A percentile compares a stretch with the other conserved stretches of the same genome.
phyloP scores from a whole-genome alignment of 2,888 invertebrate species.

The Scaptomyza caliginosa region DNA sequence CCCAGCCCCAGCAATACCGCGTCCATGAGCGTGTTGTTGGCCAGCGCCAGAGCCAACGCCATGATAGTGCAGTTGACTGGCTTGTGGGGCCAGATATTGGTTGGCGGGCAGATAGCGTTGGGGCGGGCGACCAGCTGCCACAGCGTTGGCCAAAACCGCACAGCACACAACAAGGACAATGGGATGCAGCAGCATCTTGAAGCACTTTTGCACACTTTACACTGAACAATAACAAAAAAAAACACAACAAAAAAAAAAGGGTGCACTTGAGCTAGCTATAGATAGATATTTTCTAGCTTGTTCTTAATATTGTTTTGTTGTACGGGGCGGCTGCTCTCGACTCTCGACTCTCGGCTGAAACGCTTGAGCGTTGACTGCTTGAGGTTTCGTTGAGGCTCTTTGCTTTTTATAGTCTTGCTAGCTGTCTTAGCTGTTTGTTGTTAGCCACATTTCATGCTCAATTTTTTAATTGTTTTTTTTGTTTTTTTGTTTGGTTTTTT shows the following conservation, averaged over 20 bases:
- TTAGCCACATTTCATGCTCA: constrained; percentile 51
- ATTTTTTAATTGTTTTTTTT: constrained; percentile 65
- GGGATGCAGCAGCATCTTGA: constrained; percentile 52
- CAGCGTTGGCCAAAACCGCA: constrained; percentile 49
- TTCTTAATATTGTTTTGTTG: constrained; percentile 10
- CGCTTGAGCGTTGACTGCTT: constrained; percentile 49
- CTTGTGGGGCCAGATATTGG: constrained; percentile 71
- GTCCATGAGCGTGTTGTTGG: constrained; percentile 16
- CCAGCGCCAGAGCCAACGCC: constrained; percentile 54
- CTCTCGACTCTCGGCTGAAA: constrained; percentile 20
- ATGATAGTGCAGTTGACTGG: constrained; percentile 70
- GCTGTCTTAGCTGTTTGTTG: constrained; percentile 1
- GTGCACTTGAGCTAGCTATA: constrained; percentile 3
- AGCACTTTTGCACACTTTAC: constrained; percentile 13
- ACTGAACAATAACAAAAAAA: constrained; percentile 17
- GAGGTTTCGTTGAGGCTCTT: constrained; percentile 26
- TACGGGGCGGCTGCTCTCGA: not conserved
- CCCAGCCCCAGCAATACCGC: not conserved
- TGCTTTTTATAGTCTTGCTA: constrained; percentile 68
- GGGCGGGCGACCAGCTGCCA: constrained; percentile 68
- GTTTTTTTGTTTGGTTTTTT: constrained; percentile 44
- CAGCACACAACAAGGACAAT: constrained; percentile 44
- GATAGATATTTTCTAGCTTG: not conserved
- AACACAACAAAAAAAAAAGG: constrained; percentile 2
- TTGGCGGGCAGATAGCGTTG: constrained; percentile 80